A percentile compares a stretch with the other conserved stretches of the same genome.
These are phyloP conservation scores for Mycetomoellerius zeteki DNA, from an alignment of 1,140 invertebrate species.

Conservation along the genomic window DNA sequence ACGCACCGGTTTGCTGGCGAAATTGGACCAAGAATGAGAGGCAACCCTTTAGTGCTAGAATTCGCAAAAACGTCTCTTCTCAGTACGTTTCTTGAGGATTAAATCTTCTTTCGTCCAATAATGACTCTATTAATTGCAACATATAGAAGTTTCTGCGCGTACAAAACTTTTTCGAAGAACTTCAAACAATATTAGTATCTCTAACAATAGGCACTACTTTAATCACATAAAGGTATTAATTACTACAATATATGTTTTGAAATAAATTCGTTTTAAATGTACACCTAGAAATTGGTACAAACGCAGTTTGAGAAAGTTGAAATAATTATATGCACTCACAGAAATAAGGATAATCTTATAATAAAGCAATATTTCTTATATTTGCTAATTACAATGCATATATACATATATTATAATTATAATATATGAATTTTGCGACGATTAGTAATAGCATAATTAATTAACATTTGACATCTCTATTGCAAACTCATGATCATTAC, in stretches of 20 bases:
- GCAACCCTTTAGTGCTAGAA: conserved; percentile 1
- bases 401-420: not conserved
- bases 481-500: conserved; percentile 12
- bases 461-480: conserved; percentile 33
- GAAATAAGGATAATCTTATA: not conserved
- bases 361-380: not conserved
- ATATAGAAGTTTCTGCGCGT: not conserved
- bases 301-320: not conserved
- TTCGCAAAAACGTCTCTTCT: conserved; percentile 39
- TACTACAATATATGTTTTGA: not conserved
- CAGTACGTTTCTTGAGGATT: not conserved
- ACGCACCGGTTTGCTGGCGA: conserved; percentile 55
- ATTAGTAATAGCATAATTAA: conserved; percentile 15
- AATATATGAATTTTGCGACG: not conserved
- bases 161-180: not conserved
- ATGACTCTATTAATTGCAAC: conserved; percentile 31
- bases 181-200: not conserved
- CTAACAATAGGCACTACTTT: not conserved
- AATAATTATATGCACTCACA: not conserved
- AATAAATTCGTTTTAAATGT: not conserved
- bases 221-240: conserved; percentile 17
- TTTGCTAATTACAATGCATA: not conserved
- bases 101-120: not conserved
- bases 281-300: not conserved
- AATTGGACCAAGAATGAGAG: conserved; percentile 58